A percentile compares a stretch with the other conserved stretches of the same genome.
phyloP scores from a whole-genome alignment of 2,113 vertebrate genomes.

The Leuciscus idus region DNA sequence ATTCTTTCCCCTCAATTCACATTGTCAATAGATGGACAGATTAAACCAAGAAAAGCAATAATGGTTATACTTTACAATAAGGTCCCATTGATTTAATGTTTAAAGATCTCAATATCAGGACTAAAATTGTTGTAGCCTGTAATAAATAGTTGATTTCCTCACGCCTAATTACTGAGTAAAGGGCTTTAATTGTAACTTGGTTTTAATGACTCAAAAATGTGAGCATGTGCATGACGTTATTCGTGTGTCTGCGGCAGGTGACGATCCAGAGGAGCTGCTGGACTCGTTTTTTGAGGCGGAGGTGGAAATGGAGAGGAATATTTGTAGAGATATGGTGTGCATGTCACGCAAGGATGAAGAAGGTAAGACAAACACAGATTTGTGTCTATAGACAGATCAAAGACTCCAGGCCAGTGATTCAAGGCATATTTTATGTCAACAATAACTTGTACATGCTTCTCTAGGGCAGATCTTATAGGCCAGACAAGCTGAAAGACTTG shows the following conservation, averaged over 20 bases:
- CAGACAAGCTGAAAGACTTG: not conserved
- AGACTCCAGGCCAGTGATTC: not conserved
- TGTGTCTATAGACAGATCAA: not conserved
- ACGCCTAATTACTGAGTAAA: not conserved
- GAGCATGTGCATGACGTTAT: not conserved
- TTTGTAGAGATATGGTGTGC: constrained; percentile 96
- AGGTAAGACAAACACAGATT: constrained; percentile 74
- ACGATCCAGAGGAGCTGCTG: constrained; percentile 90
- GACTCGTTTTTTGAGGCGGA: constrained; percentile 97
- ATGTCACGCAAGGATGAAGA: constrained; percentile 96
- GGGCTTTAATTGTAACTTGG: not conserved
- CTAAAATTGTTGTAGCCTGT: not conserved
- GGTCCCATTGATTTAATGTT: not conserved
- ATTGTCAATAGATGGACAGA: not conserved
- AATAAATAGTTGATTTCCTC: not conserved
- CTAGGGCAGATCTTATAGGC: not conserved
- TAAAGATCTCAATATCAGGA: not conserved
- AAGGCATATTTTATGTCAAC: not conserved
- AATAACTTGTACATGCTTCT: not conserved
- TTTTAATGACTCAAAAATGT: not conserved
- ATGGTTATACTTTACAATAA: not conserved
- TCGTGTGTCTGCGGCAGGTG: constrained; percentile 67
- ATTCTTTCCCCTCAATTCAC: not conserved
- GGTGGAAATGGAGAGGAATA: constrained; percentile 97
- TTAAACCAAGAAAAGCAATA: not conserved